These are phyloP conservation scores for Girardinichthys multiradiatus DNA, from an alignment of 2,113 vertebrate genomes.

Conservation along the genomic window DNA sequence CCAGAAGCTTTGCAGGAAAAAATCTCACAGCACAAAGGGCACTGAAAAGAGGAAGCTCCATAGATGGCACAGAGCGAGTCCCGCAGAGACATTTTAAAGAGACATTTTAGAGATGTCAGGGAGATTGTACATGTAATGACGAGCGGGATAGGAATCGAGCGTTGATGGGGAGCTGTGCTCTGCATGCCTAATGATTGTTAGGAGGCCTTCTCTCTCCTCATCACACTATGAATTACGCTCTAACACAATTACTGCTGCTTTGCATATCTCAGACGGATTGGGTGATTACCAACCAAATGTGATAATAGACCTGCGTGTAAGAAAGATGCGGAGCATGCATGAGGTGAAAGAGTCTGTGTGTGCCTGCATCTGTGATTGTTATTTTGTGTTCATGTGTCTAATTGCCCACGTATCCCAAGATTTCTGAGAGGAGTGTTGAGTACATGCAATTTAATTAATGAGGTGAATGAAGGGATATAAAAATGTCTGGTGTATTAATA, in stretches of 20 bases:
- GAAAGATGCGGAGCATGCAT: conserved; percentile 51
- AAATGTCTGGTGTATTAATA: conserved; percentile 14
- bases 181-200: conserved; percentile 74
- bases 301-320: conserved; percentile 72
- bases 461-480: conserved; percentile 40
- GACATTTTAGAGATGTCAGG: conserved; percentile 67
- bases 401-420: neutral
- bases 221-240: conserved; percentile 67
- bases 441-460: conserved; percentile 56
- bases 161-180: conserved; percentile 68
- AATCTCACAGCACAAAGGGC: conserved; percentile 41
- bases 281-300: conserved; percentile 76
- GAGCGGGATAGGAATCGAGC: conserved; percentile 63
- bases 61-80: conserved; percentile 55
- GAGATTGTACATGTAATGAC: conserved; percentile 64
- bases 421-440: conserved; percentile 45
- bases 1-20: conserved; percentile 29
- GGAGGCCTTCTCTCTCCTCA: conserved; percentile 63
- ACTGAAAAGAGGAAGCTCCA: conserved; percentile 48
- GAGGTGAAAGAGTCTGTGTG: conserved; percentile 10
- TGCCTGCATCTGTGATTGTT: conserved; percentile 6
- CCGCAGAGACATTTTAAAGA: conserved; percentile 64
- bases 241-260: conserved; percentile 78
- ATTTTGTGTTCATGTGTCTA: neutral
- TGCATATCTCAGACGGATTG: conserved; percentile 78